Evolutionary conservation across 1,140 invertebrate species (phyloP).

Genomic region (Polypedilum vanderplanki): DNA sequence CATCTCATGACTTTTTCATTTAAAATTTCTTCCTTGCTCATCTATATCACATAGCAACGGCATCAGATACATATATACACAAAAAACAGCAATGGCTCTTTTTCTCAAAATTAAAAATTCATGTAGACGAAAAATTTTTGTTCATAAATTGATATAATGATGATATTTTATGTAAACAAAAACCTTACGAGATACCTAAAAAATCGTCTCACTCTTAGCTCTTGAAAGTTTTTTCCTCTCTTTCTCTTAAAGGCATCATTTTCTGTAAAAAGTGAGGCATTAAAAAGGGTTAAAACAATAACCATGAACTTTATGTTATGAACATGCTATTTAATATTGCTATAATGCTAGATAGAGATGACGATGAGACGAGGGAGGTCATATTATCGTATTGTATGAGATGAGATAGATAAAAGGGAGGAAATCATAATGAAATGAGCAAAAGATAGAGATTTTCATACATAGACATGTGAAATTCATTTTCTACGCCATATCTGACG

Average conservation of each 20-base stretch:
- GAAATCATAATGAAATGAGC: no score
- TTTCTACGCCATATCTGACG: neutral
- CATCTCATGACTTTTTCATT: neutral
- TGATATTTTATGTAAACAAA: conserved; percentile 29
- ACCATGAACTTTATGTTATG: conserved; percentile 27
- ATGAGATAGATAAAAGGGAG: no score
- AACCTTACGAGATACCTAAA: neutral
- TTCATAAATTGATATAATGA: conserved; percentile 28
- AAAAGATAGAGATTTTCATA: no score
- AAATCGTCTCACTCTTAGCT: neutral
- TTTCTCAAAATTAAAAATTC: conserved; percentile 29
- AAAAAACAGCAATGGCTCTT: conserved; percentile 10
- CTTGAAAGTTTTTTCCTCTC: neutral
- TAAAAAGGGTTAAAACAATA: conserved; percentile 27
- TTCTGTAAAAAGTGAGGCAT: neutral
- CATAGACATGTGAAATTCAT: neutral
- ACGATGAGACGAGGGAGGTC: neutral
- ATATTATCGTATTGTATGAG: neutral
- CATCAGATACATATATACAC: neutral
- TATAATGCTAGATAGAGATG: no score
- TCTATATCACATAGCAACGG: no score
- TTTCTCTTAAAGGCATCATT: neutral
- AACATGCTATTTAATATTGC: neutral
- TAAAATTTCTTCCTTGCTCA: no score
- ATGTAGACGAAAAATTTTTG: conserved; percentile 12